A percentile compares a stretch with the other conserved stretches of the same genome.
phyloP scores from a whole-genome alignment of 2,888 invertebrate genomes.

The Tiliacea citrago region DNA sequence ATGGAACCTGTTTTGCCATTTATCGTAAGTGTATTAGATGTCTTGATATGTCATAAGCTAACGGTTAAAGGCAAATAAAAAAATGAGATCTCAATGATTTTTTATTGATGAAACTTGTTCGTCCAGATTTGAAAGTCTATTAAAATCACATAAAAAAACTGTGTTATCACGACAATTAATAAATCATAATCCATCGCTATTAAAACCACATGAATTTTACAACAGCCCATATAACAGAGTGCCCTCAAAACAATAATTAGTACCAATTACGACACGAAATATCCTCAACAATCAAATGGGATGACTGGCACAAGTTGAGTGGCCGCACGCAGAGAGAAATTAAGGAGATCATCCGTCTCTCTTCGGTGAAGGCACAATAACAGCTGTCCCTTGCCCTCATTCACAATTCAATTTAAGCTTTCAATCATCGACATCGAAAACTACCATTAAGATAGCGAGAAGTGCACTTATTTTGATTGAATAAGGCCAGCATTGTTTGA shows the following conservation, averaged over 20 bases:
- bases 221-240: conserved; percentile 75
- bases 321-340: conserved; percentile 87
- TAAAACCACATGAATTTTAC: conserved; percentile 67
- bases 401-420: conserved; percentile 67
- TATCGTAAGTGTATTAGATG: conserved; percentile 48
- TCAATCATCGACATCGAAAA: conserved; percentile 75
- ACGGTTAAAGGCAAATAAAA: conserved; percentile 1
- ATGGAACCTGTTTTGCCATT: conserved; percentile 55
- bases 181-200: conserved; percentile 50
- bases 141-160: conserved; percentile 23
- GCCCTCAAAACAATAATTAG: conserved; percentile 88
- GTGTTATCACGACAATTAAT: conserved; percentile 36
- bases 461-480: conserved; percentile 69
- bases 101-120: conserved; percentile 11
- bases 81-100: not conserved
- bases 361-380: conserved; percentile 66
- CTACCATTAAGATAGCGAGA: conserved; percentile 70
- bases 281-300: conserved; percentile 87
- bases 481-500: conserved; percentile 57
- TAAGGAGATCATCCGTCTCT: conserved; percentile 77
- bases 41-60: conserved; percentile 34
- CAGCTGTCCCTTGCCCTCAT: conserved; percentile 70
- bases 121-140: conserved; percentile 36
- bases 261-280: conserved; percentile 87
- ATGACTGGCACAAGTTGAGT: conserved; percentile 87